Percentiles rank a stretch among this genome's conserved stretches.
Conservation (phyloP, 92 coral and sea anemone species). For the Bergia puertoricense region DNA sequence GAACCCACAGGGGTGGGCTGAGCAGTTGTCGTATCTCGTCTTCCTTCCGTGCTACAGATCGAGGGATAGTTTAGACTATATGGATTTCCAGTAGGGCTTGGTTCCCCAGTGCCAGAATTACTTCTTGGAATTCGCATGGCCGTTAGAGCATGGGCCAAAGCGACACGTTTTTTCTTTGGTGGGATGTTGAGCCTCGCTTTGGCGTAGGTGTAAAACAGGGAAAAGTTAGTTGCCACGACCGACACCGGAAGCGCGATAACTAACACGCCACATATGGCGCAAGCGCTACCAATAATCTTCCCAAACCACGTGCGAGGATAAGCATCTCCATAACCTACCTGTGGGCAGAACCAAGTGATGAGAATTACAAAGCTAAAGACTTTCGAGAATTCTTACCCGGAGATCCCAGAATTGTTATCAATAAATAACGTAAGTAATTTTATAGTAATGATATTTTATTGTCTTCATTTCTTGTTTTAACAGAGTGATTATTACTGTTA, state of each 20-base stretch:
- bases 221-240: conserved; percentile 95
- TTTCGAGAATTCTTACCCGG: too few relatives aligned
- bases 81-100: conserved; percentile 8
- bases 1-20: conserved; percentile 38
- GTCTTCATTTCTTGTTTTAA: too few relatives aligned
- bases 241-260: conserved; percentile 99
- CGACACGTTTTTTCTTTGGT: conserved; percentile 81
- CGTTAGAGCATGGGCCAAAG: conserved; percentile 90
- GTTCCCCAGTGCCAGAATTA: conserved; percentile 42
- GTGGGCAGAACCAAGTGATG: conserved; percentile 16
- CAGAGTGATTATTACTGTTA: too few relatives aligned
- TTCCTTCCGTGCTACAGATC: conserved; percentile 72
- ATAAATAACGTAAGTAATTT: too few relatives aligned
- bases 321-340: conserved; percentile 99
- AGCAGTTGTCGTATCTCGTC: conserved; percentile 49
- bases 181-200: conserved; percentile 98
- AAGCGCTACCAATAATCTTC: conserved; percentile 92
- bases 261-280: conserved; percentile 97
- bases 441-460: too few relatives aligned
- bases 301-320: conserved; percentile 97
- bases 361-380: background rate
- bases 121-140: conserved; percentile 79
- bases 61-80: conserved; percentile 61
- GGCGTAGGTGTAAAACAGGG: conserved; percentile 94
- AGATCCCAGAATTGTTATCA: background rate